Percentiles rank a stretch among this genome's conserved stretches.
Evolutionary conservation across 2,113 vertebrate genomes (phyloP).

Genomic region (Dicrurus megarhynchus): DNA sequence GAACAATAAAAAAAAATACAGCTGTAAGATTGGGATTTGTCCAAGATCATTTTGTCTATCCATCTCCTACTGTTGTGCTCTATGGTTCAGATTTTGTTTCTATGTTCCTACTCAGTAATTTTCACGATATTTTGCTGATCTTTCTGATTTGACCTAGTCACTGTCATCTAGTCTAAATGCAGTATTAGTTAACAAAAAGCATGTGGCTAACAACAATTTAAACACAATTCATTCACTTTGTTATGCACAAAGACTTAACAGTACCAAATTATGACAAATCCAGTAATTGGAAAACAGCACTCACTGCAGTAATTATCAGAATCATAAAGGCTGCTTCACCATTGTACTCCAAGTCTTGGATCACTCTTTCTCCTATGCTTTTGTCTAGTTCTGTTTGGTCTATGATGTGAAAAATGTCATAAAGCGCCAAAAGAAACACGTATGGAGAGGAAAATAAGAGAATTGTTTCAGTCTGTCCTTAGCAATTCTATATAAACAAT

Average conservation of each 20-base stretch:
- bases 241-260: not conserved
- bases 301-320: constrained; percentile 1
- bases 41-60: not conserved
- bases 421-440: not conserved
- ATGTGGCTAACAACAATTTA: not conserved
- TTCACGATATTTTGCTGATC: not conserved
- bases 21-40: fast-evolving
- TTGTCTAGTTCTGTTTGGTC: not conserved
- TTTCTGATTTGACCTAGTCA: not conserved
- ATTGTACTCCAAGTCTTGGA: not conserved
- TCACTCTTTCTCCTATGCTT: not conserved
- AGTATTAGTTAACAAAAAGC: not conserved
- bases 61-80: not conserved
- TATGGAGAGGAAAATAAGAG: not conserved
- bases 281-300: not conserved
- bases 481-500: not conserved
- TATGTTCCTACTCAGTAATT: not conserved
- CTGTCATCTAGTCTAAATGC: not conserved
- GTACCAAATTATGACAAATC: not conserved
- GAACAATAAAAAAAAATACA: not conserved
- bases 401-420: not conserved
- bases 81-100: not conserved
- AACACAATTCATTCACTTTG: not conserved
- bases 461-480: not conserved
- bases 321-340: not conserved